Base-by-base conservation (phyloP, 2,888 invertebrate genomes). In the Tetramorium bicarinatum region DNA sequence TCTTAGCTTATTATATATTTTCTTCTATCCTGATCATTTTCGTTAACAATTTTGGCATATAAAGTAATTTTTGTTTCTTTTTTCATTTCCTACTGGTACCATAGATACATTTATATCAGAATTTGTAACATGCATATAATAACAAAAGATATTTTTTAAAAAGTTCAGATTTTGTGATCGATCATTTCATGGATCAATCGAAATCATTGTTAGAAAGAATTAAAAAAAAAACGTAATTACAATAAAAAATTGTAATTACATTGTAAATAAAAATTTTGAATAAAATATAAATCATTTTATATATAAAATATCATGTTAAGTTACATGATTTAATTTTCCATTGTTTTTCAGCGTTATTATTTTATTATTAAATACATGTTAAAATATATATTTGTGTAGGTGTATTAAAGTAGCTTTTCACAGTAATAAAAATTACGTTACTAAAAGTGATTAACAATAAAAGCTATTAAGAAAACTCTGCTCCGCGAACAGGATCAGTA, bases 1-100 rank as follows among this genome's bases (percentile, higher is more conserved):
- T 41, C 38, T 38, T 56, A 29, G 44, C 56, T 29, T 44, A 44
- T 44, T n/a, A 44, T 56, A 66, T 25, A 66, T 67, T 77, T 77
- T 69, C 25, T 15, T 21, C 44, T 21, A 38, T 25, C n/a, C n/a
- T 9, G 7, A 7, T 44, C 41, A 66, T 56, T 66, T 66, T 77
- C 54, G n/a, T 44, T 6, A 41, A 41, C n/a, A 64, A 15, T 64
- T 41, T 54, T 29, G 4, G 4, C 21, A 38, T 64, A 49, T 18
- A 47, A 59, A 29, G 15, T 61, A 9, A n/a, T 4, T 25, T 66
- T 54, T 54, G 11, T 29, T 29, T n/a, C n/a, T 4, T 9, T 41
- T 34, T 44, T 61, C 1, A 13, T 8, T 41, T 18, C 1, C 13
- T 3, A 18, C 11, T 56, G 3, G 9, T 1, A 34, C 21, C 9